These are phyloP conservation scores for Eudemis profundana DNA, from an alignment of 2,888 invertebrate genomes.

Conservation along the genomic window DNA sequence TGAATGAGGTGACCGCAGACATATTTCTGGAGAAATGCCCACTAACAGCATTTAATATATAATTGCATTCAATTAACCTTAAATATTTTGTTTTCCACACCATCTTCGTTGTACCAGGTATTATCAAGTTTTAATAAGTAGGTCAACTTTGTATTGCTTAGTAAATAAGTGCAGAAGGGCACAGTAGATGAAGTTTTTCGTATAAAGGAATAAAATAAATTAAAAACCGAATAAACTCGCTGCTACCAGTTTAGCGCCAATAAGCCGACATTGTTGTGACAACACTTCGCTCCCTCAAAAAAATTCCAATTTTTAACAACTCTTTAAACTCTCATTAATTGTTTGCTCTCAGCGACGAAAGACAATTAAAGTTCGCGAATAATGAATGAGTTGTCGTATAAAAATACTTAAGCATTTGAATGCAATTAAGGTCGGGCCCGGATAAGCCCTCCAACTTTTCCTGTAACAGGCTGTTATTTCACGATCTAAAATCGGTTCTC, in stretches of 20 bases:
- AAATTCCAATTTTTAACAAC: constrained; percentile 39
- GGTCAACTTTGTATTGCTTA: not conserved
- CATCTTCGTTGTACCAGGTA: too few species aligned
- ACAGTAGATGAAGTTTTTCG: too few species aligned
- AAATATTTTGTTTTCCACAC: too few species aligned
- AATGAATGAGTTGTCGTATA: constrained; percentile 49
- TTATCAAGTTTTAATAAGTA: not conserved
- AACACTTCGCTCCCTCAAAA: constrained; percentile 28
- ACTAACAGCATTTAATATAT: too few species aligned
- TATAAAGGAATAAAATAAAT: too few species aligned
- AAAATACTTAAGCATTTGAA: constrained; percentile 65
- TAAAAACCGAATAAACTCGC: not conserved
- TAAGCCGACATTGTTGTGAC: constrained; percentile 30
- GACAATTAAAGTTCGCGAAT: constrained; percentile 50
- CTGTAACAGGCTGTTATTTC: constrained; percentile 85
- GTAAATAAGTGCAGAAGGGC: too few species aligned
- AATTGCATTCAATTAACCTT: too few species aligned
- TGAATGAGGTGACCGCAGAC: too few species aligned
- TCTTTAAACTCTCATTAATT: constrained; percentile 44
- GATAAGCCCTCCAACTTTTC: constrained; percentile 83
- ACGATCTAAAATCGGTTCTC: constrained; percentile 85
- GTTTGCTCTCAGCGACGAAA: constrained; percentile 41
- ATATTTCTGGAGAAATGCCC: too few species aligned
- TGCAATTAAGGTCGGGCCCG: constrained; percentile 80
- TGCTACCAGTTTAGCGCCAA: not conserved